phyloP scores from a whole-genome alignment of 2,888 invertebrate species.

The Megastigmus dorsalis region DNA sequence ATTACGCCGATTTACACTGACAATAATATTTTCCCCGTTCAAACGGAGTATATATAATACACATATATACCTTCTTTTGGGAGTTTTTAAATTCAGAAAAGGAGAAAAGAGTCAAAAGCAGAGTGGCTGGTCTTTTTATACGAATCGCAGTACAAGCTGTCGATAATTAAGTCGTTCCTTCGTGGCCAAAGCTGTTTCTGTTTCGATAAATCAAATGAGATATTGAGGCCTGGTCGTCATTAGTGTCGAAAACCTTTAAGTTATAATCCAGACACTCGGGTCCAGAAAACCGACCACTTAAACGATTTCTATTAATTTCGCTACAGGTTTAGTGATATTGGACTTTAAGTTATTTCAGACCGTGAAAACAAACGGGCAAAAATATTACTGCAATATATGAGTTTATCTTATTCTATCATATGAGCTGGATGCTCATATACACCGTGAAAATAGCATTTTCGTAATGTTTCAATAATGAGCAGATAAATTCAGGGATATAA shows the following conservation, averaged over 20 bases:
- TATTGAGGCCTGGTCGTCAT: slow-evolving; percentile 18
- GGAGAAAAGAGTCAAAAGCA: too few species aligned
- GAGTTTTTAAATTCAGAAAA: too few species aligned
- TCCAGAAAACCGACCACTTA: slow-evolving; percentile 34
- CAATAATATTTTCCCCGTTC: slow-evolving; percentile 41
- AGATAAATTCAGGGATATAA: slow-evolving; percentile 23
- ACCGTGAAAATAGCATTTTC: slow-evolving; percentile 14
- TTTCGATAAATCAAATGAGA: slow-evolving; percentile 25
- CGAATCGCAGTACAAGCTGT: not conserved
- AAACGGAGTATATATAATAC: too few species aligned
- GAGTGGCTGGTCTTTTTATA: too few species aligned
- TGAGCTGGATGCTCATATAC: not conserved
- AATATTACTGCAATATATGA: slow-evolving; percentile 32
- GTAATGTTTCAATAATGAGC: slow-evolving; percentile 40
- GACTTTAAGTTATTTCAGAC: slow-evolving; percentile 13
- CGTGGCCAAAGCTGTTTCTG: not conserved
- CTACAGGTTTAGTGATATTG: slow-evolving; percentile 13
- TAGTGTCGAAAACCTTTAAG: slow-evolving; percentile 18
- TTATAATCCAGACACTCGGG: slow-evolving; percentile 30
- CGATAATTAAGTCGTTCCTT: slow-evolving; percentile 21
- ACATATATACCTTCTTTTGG: too few species aligned
- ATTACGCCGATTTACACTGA: slow-evolving; percentile 52
- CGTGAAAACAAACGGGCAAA: slow-evolving; percentile 20
- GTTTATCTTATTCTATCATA: slow-evolving; percentile 32
- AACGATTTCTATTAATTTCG: slow-evolving; percentile 44